Evolutionary conservation across 2,797 vertebrate genomes (phyloP), one percentile per base, ranked within the genome.

Genomic region (Cercopithecus hamlyni): DNA sequence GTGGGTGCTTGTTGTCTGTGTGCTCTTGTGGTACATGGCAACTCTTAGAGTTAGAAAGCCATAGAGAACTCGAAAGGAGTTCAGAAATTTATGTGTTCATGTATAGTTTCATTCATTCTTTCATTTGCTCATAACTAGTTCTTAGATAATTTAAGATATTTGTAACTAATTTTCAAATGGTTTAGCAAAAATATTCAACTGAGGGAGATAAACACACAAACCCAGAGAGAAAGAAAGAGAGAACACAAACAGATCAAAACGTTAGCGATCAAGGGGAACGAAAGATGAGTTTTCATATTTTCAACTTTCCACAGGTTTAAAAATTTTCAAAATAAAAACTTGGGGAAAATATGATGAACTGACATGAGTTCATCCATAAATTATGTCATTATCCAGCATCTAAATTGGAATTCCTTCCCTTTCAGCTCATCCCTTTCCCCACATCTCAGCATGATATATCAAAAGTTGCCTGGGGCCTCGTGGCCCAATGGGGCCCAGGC

Each of bases 41-140:
- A 81, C 72, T 85, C 90, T 96, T 77, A 96, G 75, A 93, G 57
- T 92, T 70, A 67, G 50, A 45, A 82, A 82, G 17, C 50, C 70
- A 52, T 45, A 41, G 45, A 93, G 64, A 87, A 86, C 70, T 57
- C 11, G 20, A 39, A 92, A 36, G 80, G 64, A 83, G 85, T 33
- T 64, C 15, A 27, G 64, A 76, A 20, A 77, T 64, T 11, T 27
- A 26, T 52, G 58, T 45, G 73, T 52, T 79, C 48, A 12, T 3
- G 3, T 22, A 67, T 20, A 13, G 61, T 83, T 72, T 61, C 76
- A 87, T 55, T 90, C 48, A 11, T 80, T 61, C 10, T 61, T 57
- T 86, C n/a, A 55, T 84, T 75, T 81, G 15, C 45, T 85, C 19
- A 77, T 36, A 72, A 72, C 10, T 94, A 3, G 2, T 45, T 95